Percentiles rank a stretch among this genome's conserved stretches.
These are phyloP conservation scores for Dicyrtoma fusca DNA, from an alignment of 2,888 invertebrate species.

Conservation along the genomic window DNA sequence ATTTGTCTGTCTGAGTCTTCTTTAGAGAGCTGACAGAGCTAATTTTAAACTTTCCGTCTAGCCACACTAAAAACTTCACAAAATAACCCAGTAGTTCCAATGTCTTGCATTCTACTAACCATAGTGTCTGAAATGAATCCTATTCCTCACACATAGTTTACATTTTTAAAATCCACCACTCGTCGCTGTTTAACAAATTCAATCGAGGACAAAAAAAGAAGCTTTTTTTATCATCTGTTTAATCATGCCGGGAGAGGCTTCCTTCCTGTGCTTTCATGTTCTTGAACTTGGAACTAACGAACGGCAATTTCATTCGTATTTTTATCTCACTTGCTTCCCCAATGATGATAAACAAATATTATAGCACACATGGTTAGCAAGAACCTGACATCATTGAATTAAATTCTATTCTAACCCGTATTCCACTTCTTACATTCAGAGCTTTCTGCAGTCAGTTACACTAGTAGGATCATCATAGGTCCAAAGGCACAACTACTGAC, in stretches of 20 bases:
- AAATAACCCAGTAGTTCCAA: background rate
- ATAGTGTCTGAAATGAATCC: background rate
- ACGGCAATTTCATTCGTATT: constrained; percentile 26
- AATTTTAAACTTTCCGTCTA: constrained; percentile 24
- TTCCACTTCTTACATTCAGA: background rate
- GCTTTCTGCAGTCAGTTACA: constrained; percentile 1
- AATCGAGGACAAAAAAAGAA: background rate
- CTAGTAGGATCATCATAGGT: background rate
- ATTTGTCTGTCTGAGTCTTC: background rate
- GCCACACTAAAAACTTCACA: constrained; percentile 6
- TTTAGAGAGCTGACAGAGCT: constrained; percentile 2
- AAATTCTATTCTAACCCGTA: background rate
- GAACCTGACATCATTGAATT: background rate
- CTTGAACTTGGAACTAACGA: constrained; percentile 30
- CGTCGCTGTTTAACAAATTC: background rate
- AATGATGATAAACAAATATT: constrained; percentile 9
- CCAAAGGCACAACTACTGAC: no score
- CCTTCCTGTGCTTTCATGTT: constrained; percentile 11
- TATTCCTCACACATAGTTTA: no score
- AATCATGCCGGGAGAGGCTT: constrained; percentile 17
- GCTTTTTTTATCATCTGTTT: constrained; percentile 1
- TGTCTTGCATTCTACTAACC: no score
- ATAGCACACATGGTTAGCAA: background rate
- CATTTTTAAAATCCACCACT: background rate
- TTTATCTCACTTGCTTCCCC: constrained; percentile 11